Conservation (phyloP, 2,113 vertebrate genomes). For the Tylochromis polylepis region DNA sequence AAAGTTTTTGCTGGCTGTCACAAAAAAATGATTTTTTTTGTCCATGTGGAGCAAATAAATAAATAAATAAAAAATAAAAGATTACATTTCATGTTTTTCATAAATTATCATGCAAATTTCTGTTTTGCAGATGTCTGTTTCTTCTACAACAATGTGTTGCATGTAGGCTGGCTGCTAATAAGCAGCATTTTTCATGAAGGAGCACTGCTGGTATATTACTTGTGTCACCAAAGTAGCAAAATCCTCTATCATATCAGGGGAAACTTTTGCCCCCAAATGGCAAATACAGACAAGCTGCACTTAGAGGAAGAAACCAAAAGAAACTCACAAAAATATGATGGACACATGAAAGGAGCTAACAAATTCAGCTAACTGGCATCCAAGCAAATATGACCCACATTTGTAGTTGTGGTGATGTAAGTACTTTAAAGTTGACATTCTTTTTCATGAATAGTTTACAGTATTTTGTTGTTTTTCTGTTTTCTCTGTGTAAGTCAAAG, state of each 20-base stretch:
- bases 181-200: background rate
- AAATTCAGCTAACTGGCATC: constrained; percentile 20
- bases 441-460: constrained; percentile 32
- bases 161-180: background rate
- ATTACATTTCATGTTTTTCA: background rate
- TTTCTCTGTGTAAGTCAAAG: background rate
- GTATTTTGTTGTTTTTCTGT: constrained; percentile 10
- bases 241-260: background rate
- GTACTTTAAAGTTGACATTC: background rate
- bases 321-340: background rate
- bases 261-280: background rate
- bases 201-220: background rate
- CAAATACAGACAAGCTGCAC: background rate
- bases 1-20: background rate
- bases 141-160: background rate
- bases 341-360: constrained; percentile 31
- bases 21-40: background rate
- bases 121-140: background rate
- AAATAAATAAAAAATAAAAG: background rate
- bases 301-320: background rate
- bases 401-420: background rate
- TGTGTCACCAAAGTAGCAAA: background rate
- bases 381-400: constrained; percentile 32
- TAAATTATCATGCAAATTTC: background rate
- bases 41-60: background rate